These are phyloP conservation scores for Drosophila longiperda DNA, from an alignment of 2,888 invertebrate species.

Conservation along the genomic window DNA sequence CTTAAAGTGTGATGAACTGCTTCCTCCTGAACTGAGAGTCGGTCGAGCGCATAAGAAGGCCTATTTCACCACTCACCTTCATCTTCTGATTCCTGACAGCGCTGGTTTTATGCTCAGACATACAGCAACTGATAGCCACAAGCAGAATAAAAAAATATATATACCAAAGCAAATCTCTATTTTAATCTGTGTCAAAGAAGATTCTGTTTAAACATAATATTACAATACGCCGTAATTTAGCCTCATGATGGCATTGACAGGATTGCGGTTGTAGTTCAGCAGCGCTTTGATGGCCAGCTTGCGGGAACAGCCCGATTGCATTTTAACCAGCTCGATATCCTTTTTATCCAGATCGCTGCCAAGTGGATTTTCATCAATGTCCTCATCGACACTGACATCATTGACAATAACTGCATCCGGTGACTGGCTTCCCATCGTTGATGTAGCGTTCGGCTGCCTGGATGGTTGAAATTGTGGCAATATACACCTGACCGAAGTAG, in stretches of 20 bases:
- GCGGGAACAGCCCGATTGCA: slow-evolving; percentile 62
- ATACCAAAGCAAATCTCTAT: slow-evolving; percentile 52
- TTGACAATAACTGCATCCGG: not conserved
- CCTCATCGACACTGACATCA: not conserved
- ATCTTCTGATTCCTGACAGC: slow-evolving; percentile 9
- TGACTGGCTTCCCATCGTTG: slow-evolving; percentile 10
- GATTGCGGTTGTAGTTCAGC: slow-evolving; percentile 54
- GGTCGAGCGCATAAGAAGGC: slow-evolving; percentile 32
- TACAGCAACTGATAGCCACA: slow-evolving; percentile 51
- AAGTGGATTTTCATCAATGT: not conserved
- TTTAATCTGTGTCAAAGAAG: not conserved
- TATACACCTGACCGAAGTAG: slow-evolving; percentile 60
- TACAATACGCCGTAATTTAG: slow-evolving; percentile 40
- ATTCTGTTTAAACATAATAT: not conserved
- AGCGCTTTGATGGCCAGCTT: slow-evolving; percentile 53
- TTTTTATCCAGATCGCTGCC: slow-evolving; percentile 43
- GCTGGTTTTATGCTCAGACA: slow-evolving; percentile 54
- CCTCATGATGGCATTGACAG: slow-evolving; percentile 73
- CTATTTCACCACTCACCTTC: not conserved
- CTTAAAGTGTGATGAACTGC: slow-evolving; percentile 67
- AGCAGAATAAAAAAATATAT: slow-evolving; percentile 27
- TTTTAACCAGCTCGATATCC: slow-evolving; percentile 65
- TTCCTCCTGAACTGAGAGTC: slow-evolving; percentile 31
- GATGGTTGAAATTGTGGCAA: slow-evolving; percentile 39
- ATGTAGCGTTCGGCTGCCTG: slow-evolving; percentile 60